Evolutionary conservation across 1,140 invertebrate genomes (phyloP).

Genomic region (Kradibia gibbosae): DNA sequence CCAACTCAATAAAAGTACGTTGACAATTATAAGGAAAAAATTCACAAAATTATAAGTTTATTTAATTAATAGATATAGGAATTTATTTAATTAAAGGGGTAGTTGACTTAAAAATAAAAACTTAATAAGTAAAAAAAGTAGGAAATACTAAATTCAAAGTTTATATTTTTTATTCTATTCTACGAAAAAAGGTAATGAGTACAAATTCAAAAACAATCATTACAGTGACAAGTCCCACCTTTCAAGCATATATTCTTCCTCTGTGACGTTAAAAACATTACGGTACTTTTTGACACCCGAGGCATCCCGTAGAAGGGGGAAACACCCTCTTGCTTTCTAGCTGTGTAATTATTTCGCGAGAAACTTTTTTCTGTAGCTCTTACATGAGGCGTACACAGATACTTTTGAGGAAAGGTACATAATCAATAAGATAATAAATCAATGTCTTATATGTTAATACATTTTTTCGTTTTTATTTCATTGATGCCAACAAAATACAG

Average conservation of each 20-base stretch:
- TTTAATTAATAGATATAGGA: background rate
- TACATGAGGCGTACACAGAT: conserved; percentile 4
- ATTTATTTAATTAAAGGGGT: background rate
- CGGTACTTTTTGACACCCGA: conserved; percentile 61
- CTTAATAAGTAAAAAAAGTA: background rate
- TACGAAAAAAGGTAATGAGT: conserved; percentile 2
- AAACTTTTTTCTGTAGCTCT: conserved; percentile 28
- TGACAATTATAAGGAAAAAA: background rate
- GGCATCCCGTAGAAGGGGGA: conserved; percentile 51
- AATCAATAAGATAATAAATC: conserved; percentile 47
- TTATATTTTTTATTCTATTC: conserved; percentile 46
- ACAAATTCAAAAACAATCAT: conserved; percentile 54
- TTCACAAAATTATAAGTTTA: background rate
- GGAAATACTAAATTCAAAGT: background rate
- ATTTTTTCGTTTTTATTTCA: conserved; percentile 26
- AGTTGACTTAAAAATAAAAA: too few species aligned
- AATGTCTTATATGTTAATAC: conserved; percentile 47
- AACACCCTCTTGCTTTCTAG: conserved; percentile 20
- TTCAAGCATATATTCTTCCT: conserved; percentile 49
- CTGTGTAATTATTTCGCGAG: conserved; percentile 47
- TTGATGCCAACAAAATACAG: background rate
- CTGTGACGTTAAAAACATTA: conserved; percentile 64
- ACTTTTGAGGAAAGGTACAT: conserved; percentile 38
- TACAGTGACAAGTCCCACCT: conserved; percentile 52
- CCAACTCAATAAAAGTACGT: conserved; percentile 36